Percentiles rank a stretch among this genome's conserved stretches.
phyloP scores from a whole-genome alignment of 1,140 invertebrate genomes.

The Hesperophylax magnus region DNA sequence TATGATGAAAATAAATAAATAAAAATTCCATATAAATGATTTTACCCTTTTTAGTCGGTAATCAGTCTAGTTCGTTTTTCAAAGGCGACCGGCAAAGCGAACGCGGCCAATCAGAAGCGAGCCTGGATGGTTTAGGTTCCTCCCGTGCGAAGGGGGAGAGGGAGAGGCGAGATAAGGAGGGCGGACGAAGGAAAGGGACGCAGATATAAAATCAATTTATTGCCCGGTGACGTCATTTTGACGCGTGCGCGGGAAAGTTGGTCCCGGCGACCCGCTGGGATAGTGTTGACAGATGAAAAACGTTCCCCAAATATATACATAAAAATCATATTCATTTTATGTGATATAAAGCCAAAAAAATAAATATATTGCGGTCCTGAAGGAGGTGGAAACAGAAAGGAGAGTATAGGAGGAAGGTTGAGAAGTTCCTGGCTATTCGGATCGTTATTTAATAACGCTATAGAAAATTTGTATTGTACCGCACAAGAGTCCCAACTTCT shows the following conservation, averaged over 20 bases:
- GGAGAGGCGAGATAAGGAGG: constrained; percentile 54
- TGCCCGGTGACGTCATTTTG: constrained; percentile 69
- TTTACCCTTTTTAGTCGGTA: not conserved
- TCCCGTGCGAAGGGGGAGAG: constrained; percentile 63
- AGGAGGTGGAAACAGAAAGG: too few species aligned
- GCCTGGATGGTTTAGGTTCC: constrained; percentile 59
- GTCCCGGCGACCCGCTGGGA: constrained; percentile 60
- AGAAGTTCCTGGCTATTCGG: too few species aligned
- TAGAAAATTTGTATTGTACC: too few species aligned
- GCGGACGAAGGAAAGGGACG: constrained; percentile 60
- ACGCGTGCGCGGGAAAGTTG: constrained; percentile 64
- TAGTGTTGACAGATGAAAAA: constrained; percentile 62
- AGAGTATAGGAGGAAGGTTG: too few species aligned
- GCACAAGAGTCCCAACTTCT: too few species aligned
- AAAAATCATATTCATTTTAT: too few species aligned
- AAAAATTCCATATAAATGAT: not conserved
- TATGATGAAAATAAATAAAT: not conserved
- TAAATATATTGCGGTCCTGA: too few species aligned
- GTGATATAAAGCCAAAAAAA: too few species aligned
- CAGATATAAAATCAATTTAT: constrained; percentile 72
- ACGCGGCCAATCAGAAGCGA: constrained; percentile 42
- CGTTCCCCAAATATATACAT: not conserved
- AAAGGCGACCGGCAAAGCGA: constrained; percentile 9
- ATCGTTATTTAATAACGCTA: too few species aligned
- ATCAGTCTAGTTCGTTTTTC: constrained; percentile 11